A percentile compares a stretch with the other conserved stretches of the same genome.
phyloP scores from a whole-genome alignment of 2,888 invertebrate genomes.

The Corythucha ciliata region DNA sequence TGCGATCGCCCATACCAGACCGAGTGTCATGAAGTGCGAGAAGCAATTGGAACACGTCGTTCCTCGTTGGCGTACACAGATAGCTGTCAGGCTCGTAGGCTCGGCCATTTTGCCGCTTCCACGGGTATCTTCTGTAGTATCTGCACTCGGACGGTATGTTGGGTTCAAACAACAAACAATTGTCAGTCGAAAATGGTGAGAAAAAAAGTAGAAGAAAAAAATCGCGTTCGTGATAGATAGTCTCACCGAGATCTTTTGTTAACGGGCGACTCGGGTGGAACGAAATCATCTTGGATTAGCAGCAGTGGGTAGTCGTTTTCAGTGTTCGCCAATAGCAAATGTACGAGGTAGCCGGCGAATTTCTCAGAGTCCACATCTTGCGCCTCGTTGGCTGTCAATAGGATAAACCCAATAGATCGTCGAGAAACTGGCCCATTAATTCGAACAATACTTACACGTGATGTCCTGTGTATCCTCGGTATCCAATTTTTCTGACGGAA shows the following conservation, averaged over 20 bases:
- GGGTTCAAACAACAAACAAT: neutral
- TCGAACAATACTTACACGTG: no score
- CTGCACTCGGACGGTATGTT: conserved; percentile 35
- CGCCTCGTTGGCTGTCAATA: no score
- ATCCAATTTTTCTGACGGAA: no score
- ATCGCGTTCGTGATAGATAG: neutral
- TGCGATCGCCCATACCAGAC: conserved; percentile 46
- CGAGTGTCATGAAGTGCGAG: conserved; percentile 53
- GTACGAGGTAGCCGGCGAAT: conserved; percentile 37
- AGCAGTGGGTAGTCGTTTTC: conserved; percentile 21
- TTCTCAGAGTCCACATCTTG: conserved; percentile 28
- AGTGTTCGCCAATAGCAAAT: conserved; percentile 34
- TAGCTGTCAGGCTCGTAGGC: conserved; percentile 52
- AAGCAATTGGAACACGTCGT: conserved; percentile 52
- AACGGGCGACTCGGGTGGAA: conserved; percentile 16
- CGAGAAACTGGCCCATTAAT: no score
- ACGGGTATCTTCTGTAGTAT: conserved; percentile 50
- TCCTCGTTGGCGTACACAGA: conserved; percentile 52
- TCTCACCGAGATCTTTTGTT: conserved; percentile 25
- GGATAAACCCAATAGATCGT: no score
- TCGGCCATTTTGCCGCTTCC: conserved; percentile 47
- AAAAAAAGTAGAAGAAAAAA: neutral
- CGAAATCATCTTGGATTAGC: conserved; percentile 21
- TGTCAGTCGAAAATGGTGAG: neutral
- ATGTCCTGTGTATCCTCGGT: no score